Evolutionary conservation across 1,140 invertebrate species (phyloP).

Genomic region (Drosophila santomea): DNA sequence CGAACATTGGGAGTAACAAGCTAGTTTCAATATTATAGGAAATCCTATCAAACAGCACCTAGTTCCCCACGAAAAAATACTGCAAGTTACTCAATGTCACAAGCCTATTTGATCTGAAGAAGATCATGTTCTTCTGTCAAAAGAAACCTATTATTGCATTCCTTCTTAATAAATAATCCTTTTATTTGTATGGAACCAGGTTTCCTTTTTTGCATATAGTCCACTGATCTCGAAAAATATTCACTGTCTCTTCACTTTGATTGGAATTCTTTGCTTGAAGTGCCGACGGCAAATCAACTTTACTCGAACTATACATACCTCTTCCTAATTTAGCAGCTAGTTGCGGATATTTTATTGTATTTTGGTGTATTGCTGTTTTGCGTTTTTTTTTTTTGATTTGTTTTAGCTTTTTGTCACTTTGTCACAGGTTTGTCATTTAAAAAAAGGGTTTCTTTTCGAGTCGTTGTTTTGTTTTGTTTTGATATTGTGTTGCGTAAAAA

Average conservation of each 20-base stretch:
- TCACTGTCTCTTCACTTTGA: neutral
- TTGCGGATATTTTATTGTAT: neutral
- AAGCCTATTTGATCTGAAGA: too few species aligned
- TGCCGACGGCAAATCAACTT: constrained; percentile 32
- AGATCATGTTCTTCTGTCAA: too few species aligned
- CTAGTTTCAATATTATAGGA: neutral
- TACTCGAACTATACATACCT: constrained; percentile 18
- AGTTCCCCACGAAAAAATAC: too few species aligned
- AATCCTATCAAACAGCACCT: neutral
- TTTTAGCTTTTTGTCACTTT: constrained; percentile 1
- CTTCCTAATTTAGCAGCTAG: constrained; percentile 3
- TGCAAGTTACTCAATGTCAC: too few species aligned
- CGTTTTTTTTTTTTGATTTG: neutral
- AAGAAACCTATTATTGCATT: too few species aligned
- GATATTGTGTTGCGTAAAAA: neutral
- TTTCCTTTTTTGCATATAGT: neutral
- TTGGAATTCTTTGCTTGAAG: neutral
- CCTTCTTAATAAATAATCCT: too few species aligned
- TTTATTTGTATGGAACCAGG: too few species aligned
- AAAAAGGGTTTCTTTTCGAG: constrained; percentile 4
- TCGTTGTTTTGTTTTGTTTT: neutral
- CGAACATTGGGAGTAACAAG: neutral
- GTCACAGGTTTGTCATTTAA: constrained; percentile 15
- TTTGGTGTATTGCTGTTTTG: constrained; percentile 8
- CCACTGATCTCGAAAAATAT: neutral